Evolutionary conservation across 2,888 invertebrate genomes (phyloP).

Genomic region (Nysson spinosus): DNA sequence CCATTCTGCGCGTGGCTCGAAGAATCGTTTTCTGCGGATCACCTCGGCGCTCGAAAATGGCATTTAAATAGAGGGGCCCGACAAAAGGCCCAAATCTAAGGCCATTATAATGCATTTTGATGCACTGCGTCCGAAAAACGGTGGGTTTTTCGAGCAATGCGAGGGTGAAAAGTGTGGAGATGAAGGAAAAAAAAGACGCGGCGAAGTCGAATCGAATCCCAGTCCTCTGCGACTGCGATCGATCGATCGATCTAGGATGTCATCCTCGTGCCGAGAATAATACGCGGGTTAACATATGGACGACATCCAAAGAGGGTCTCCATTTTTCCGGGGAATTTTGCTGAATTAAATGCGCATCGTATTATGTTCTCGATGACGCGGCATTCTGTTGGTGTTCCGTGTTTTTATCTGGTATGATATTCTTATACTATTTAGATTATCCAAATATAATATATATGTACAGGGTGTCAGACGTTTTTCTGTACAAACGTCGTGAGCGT

Average conservation of each 20-base stretch:
- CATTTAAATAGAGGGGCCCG: slow-evolving; percentile 45
- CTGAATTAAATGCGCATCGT: too few relatives aligned
- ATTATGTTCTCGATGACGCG: too few relatives aligned
- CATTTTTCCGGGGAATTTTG: slow-evolving; percentile 5
- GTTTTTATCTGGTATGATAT: too few relatives aligned
- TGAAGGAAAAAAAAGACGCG: slow-evolving; percentile 19
- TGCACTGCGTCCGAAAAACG: slow-evolving; percentile 44
- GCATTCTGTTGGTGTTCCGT: too few relatives aligned
- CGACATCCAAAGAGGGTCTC: too few relatives aligned
- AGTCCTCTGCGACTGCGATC: slow-evolving; percentile 19
- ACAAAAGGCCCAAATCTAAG: slow-evolving; percentile 41
- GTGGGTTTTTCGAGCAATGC: slow-evolving; percentile 18
- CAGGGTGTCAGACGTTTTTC: too few relatives aligned
- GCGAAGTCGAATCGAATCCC: slow-evolving; percentile 34
- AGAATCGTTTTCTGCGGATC: slow-evolving; percentile 49
- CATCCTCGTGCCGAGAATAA: slow-evolving; percentile 23
- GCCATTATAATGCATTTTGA: slow-evolving; percentile 61
- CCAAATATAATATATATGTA: too few relatives aligned
- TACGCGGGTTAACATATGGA: not conserved
- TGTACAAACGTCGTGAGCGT: too few relatives aligned
- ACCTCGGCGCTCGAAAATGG: slow-evolving; percentile 26
- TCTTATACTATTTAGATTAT: too few relatives aligned
- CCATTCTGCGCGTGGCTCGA: not conserved
- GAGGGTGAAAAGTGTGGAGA: slow-evolving; percentile 10
- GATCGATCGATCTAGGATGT: slow-evolving; percentile 56